Conservation (phyloP, 2,797 vertebrate species). For the Brachyalestes nurse region DNA sequence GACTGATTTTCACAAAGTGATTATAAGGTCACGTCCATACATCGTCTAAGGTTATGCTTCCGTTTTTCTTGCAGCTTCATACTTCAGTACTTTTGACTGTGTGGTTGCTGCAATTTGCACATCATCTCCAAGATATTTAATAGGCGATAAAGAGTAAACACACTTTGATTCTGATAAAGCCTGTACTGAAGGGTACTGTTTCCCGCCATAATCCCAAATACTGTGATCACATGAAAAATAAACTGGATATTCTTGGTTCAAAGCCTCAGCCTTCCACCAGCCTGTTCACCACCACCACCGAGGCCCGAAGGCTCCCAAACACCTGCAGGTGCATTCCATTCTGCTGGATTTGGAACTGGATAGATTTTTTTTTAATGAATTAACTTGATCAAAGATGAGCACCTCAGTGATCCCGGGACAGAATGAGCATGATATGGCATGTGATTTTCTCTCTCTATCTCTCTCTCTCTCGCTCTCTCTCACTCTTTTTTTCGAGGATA, state of each 20-base stretch:
- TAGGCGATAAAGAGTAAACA: too few relatives aligned
- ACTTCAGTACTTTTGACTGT: too few relatives aligned
- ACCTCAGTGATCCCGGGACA: constrained; percentile 61
- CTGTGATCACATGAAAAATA: too few relatives aligned
- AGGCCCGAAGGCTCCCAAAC: neutral
- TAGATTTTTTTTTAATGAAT: constrained; percentile 66
- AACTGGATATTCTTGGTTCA: neutral
- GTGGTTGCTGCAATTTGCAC: too few relatives aligned
- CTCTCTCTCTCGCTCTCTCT: neutral
- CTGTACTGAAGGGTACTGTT: too few relatives aligned
- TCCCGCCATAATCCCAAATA: too few relatives aligned
- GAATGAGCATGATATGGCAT: constrained; percentile 42
- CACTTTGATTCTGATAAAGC: too few relatives aligned
- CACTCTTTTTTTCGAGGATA: neutral
- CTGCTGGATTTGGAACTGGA: constrained; percentile 74
- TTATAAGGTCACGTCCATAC: too few relatives aligned
- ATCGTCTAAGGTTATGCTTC: too few relatives aligned
- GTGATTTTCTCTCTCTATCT: neutral
- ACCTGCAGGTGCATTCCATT: constrained; percentile 75
- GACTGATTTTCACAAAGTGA: too few relatives aligned
- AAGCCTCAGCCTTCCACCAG: constrained; percentile 60
- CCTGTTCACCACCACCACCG: neutral
- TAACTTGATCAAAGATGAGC: constrained; percentile 69
- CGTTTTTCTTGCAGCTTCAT: too few relatives aligned
- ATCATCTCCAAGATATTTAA: too few relatives aligned